Evolutionary conservation across 2,113 vertebrate species (phyloP), one percentile per base, ranked within the genome.

Genomic region (Ornithorhynchus anatinus): DNA sequence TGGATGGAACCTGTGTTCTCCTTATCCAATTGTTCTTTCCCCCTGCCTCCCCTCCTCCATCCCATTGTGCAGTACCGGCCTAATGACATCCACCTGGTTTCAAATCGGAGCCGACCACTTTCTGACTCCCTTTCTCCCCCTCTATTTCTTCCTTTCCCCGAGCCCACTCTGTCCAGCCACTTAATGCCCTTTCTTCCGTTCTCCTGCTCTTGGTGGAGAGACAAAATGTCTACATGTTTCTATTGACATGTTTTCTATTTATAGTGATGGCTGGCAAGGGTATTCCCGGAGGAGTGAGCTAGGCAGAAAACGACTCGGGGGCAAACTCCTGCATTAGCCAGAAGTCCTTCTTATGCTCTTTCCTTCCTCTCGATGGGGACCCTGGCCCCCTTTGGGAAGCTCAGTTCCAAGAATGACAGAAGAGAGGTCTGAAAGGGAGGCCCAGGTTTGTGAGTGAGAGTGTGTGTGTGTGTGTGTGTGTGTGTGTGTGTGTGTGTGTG

Each of bases 141-240:
- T n/a, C n/a, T n/a, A n/a, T 16, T 8, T 60, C 27, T 6, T 6
- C 20, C 19, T 50, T 3, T 32, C 11, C 33, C 27, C 4, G n/a
- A 25, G 13, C 23, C 8, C 32, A n/a, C n/a, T n/a, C n/a, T n/a
- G n/a, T 37, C 27, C 29, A 12, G 6, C 33, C 16, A 43, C 8
- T 10, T 17, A 3, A 19, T 11, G 1, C 59, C 52, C 32, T 43
- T 48, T 37, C 53, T 56, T 63, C 39, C 27, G 38, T 65, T 61
- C 38, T 69, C 56, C 40, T 29, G 5, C 33, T 69, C 45, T 44
- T 22, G 32, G 66, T 69, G 60, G 48, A 66, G 23, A 45, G 62
- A 62, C 60, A 73, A 43, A 80, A 59, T 35, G 43, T n/a, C 40
- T 48, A 52, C 60, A 2, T 36, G 53, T 69, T 48, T 27, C 47